A percentile compares a stretch with the other conserved stretches of the same genome.
These are phyloP conservation scores for Indicator maculatus DNA, from an alignment of 2,113 vertebrate genomes.

Conservation along the genomic window DNA sequence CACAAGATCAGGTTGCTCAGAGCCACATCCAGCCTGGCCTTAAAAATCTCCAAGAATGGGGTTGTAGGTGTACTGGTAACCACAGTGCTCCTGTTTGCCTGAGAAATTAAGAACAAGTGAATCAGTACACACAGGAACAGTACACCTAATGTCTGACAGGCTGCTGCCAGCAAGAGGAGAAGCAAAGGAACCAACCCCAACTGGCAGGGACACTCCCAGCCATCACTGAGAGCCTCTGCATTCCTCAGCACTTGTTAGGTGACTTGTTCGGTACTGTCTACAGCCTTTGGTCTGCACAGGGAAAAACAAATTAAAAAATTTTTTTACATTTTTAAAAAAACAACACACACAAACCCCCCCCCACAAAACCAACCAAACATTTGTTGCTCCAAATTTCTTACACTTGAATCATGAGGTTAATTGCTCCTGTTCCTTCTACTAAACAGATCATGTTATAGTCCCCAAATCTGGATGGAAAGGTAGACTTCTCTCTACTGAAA, in stretches of 20 bases:
- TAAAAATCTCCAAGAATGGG: too few species aligned
- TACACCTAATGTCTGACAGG: rapidly evolving
- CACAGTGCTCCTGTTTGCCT: not conserved
- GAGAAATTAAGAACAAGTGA: not conserved
- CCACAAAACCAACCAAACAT: not conserved
- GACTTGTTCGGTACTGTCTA: rapidly evolving
- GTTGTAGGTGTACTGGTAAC: too few species aligned
- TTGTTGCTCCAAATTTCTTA: not conserved
- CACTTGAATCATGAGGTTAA: not conserved
- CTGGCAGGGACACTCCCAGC: not conserved
- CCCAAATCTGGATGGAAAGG: not conserved
- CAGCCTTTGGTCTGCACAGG: not conserved
- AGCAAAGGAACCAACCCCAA: not conserved
- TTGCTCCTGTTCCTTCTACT: not conserved
- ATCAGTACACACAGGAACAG: not conserved
- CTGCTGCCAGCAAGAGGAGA: not conserved
- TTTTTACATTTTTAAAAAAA: too few species aligned
- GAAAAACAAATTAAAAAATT: too few species aligned
- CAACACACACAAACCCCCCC: not conserved
- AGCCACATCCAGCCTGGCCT: too few species aligned
- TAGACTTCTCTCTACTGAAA: not conserved
- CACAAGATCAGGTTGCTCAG: too few species aligned
- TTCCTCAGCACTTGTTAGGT: not conserved
- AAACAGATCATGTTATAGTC: not conserved
- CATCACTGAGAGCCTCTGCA: not conserved